Conservation (phyloP, 1,140 invertebrate genomes). For the Mylabris phalerata region DNA sequence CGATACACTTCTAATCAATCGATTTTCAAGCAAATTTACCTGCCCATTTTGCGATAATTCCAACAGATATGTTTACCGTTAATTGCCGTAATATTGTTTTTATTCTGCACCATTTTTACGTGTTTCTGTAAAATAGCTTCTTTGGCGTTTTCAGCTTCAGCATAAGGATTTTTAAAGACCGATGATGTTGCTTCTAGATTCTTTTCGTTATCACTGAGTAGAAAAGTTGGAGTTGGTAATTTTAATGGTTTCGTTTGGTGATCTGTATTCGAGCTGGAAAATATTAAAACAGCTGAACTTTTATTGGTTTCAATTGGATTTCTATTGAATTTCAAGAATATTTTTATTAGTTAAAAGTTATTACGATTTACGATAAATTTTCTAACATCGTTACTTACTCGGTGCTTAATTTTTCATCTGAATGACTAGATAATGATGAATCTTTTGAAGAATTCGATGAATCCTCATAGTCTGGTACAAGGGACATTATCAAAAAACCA, state of each 20-base stretch:
- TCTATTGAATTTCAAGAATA: too few species aligned
- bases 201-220: slow-evolving; percentile 5
- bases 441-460: slow-evolving; percentile 39
- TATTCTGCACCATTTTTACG: slow-evolving; percentile 81
- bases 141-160: slow-evolving; percentile 82
- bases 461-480: slow-evolving; percentile 57
- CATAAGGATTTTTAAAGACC: slow-evolving; percentile 85
- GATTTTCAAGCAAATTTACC: slow-evolving; percentile 47
- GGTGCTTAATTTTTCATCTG: slow-evolving; percentile 36
- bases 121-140: slow-evolving; percentile 84
- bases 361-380: background rate
- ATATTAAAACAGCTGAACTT: slow-evolving; percentile 35
- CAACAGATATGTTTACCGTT: slow-evolving; percentile 88
- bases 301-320: slow-evolving; percentile 21
- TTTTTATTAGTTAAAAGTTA: too few species aligned
- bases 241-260: slow-evolving; percentile 11
- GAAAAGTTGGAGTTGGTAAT: slow-evolving; percentile 49
- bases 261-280: slow-evolving; percentile 29
- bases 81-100: slow-evolving; percentile 65
- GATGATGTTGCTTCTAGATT: slow-evolving; percentile 46
- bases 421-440: slow-evolving; percentile 36
- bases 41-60: slow-evolving; percentile 70
- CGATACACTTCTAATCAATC: too few species aligned
- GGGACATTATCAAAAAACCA: slow-evolving; percentile 45
- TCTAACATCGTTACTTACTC: slow-evolving; percentile 32